These are phyloP conservation scores for Piprites chloris DNA, from an alignment of 2,113 vertebrate genomes.

Conservation along the genomic window DNA sequence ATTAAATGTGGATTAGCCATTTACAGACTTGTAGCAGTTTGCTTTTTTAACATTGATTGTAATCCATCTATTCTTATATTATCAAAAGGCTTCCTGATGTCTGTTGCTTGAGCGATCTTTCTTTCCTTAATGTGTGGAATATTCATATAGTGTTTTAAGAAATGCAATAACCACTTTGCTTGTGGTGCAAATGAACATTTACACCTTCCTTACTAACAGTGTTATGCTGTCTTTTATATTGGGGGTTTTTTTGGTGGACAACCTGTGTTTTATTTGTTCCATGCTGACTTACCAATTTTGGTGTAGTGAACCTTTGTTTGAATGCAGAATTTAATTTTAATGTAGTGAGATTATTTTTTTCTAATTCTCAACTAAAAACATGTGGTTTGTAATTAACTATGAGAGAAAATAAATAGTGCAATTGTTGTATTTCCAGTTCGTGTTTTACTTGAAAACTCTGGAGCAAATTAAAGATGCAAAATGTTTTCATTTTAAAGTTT, in stretches of 20 bases:
- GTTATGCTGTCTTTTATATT: not conserved
- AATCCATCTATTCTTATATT: not conserved
- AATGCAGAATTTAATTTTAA: not conserved
- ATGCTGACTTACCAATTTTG: not conserved
- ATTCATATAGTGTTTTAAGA: not conserved
- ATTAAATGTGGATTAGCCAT: not conserved
- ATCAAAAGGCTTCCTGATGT: not conserved
- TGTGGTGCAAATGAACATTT: not conserved
- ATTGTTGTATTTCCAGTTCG: not conserved
- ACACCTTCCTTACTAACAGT: not conserved
- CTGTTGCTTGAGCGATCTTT: not conserved
- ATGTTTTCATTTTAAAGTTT: not conserved
- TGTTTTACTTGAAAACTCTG: not conserved
- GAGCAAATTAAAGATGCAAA: not conserved
- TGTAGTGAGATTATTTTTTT: not conserved
- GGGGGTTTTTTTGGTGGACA: rapidly evolving
- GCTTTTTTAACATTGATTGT: not conserved
- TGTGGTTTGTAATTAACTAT: rapidly evolving
- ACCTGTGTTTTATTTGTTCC: not conserved
- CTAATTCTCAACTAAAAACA: not conserved
- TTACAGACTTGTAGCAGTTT: not conserved
- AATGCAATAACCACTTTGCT: not conserved
- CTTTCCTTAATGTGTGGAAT: not conserved
- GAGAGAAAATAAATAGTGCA: not conserved
- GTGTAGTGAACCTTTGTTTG: not conserved